A percentile compares a stretch with the other conserved stretches of the same genome.
These are phyloP conservation scores for Apotomis capreana DNA, from an alignment of 2,888 invertebrate species.

Conservation along the genomic window DNA sequence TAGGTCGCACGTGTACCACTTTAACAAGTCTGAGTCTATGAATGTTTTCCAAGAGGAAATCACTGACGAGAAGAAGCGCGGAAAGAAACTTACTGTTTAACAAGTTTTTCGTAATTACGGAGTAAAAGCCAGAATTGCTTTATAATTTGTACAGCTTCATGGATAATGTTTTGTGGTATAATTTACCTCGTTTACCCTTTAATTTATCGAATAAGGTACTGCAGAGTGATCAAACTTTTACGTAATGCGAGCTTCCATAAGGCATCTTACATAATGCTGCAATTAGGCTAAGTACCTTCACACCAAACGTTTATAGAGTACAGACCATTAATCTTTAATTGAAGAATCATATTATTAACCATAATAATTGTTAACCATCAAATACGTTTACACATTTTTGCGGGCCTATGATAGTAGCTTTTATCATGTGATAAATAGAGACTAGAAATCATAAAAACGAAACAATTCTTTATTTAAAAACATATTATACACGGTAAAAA, in stretches of 20 bases:
- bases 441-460: too few relatives aligned
- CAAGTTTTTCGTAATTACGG: too few relatives aligned
- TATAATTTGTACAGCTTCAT: not conserved
- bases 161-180: conserved; percentile 19
- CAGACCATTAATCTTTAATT: conserved; percentile 27
- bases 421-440: too few relatives aligned
- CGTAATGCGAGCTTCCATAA: conserved; percentile 35
- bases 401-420: too few relatives aligned
- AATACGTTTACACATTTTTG: not conserved
- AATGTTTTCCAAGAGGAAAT: too few relatives aligned
- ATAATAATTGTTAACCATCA: not conserved
- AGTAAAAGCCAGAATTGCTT: not conserved
- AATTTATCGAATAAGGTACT: conserved; percentile 24
- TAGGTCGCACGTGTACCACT: too few relatives aligned
- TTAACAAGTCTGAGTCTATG: too few relatives aligned
- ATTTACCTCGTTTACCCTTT: conserved; percentile 14
- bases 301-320: conserved; percentile 17
- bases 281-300: conserved; percentile 34
- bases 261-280: conserved; percentile 36
- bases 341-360: conserved; percentile 1
- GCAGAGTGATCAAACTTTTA: conserved; percentile 36
- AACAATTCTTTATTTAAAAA: too few relatives aligned
- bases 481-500: too few relatives aligned
- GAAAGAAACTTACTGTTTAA: too few relatives aligned
- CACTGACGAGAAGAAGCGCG: too few relatives aligned